These are phyloP conservation scores for Eupristina koningsbergeri DNA, from an alignment of 1,140 invertebrate species.

Conservation along the genomic window DNA sequence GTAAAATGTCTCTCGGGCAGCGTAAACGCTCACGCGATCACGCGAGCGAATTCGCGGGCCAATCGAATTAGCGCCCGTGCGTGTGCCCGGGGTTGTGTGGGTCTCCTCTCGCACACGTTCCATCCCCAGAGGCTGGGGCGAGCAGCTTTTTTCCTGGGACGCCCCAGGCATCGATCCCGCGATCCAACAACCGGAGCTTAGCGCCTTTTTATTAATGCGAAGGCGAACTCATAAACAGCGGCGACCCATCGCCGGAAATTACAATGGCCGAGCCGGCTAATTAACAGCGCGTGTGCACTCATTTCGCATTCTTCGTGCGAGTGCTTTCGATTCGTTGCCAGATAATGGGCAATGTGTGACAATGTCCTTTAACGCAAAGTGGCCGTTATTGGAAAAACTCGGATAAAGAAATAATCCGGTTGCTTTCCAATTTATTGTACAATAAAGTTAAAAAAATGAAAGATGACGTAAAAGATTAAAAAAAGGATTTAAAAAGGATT, in stretches of 20 bases:
- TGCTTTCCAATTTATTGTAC: neutral
- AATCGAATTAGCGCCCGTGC: slow-evolving; percentile 11
- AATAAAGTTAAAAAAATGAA: too few relatives aligned
- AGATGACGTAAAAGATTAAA: too few relatives aligned
- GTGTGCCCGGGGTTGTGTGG: neutral
- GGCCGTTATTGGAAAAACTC: neutral
- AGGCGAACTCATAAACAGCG: too few relatives aligned
- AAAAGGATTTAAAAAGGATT: too few relatives aligned
- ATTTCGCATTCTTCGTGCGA: too few relatives aligned
- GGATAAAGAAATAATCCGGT: slow-evolving; percentile 7
- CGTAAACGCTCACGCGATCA: slow-evolving; percentile 7
- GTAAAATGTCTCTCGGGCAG: neutral
- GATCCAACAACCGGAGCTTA: neutral
- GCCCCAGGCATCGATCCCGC: neutral
- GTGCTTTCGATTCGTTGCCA: too few relatives aligned
- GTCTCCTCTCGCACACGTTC: neutral
- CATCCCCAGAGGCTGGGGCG: neutral
- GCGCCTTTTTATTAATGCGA: slow-evolving; percentile 29
- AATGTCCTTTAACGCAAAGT: neutral
- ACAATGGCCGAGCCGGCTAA: slow-evolving; percentile 27
- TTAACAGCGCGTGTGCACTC: slow-evolving; percentile 1
- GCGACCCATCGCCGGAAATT: slow-evolving; percentile 23
- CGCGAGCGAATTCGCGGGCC: slow-evolving; percentile 2
- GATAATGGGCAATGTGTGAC: too few relatives aligned
- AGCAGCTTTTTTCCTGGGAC: neutral